Evolutionary conservation across 1,140 invertebrate genomes (phyloP).

Genomic region (Chironomus striatipennis): DNA sequence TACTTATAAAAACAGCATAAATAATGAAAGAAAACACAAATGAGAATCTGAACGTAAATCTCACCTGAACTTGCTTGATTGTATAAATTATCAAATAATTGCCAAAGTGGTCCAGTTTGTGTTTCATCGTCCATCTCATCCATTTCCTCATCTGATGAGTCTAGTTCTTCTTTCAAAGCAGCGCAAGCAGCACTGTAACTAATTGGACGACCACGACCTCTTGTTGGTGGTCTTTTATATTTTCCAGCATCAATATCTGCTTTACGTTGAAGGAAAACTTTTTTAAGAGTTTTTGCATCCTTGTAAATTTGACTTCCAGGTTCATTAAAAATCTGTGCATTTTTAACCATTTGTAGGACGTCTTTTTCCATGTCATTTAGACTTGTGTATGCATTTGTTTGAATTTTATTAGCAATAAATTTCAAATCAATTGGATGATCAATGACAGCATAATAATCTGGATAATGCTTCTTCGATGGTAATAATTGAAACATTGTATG

Average conservation of each 20-base stretch:
- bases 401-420: conserved; percentile 85
- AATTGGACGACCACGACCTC: conserved; percentile 30
- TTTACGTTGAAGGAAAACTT: conserved; percentile 46
- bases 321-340: conserved; percentile 95
- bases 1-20: not conserved
- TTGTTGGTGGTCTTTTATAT: conserved; percentile 31
- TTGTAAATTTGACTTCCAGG: conserved; percentile 95
- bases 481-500: conserved; percentile 81
- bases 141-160: conserved; percentile 35
- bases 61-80: conserved; percentile 36
- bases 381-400: conserved; percentile 65
- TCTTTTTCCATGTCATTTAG: conserved; percentile 85
- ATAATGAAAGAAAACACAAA: not conserved
- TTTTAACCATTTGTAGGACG: conserved; percentile 82
- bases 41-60: not conserved
- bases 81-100: conserved; percentile 43
- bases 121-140: conserved; percentile 38
- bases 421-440: conserved; percentile 92
- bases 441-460: conserved; percentile 95
- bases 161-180: conserved; percentile 37
- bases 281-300: conserved; percentile 83
- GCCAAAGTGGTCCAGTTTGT: conserved; percentile 45
- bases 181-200: conserved; percentile 23
- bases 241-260: conserved; percentile 42
- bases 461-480: conserved; percentile 85